Evolutionary conservation across 2,113 vertebrate genomes (phyloP), one percentile per base, ranked within the genome.

Genomic region (Ivindomyrus marchei): DNA sequence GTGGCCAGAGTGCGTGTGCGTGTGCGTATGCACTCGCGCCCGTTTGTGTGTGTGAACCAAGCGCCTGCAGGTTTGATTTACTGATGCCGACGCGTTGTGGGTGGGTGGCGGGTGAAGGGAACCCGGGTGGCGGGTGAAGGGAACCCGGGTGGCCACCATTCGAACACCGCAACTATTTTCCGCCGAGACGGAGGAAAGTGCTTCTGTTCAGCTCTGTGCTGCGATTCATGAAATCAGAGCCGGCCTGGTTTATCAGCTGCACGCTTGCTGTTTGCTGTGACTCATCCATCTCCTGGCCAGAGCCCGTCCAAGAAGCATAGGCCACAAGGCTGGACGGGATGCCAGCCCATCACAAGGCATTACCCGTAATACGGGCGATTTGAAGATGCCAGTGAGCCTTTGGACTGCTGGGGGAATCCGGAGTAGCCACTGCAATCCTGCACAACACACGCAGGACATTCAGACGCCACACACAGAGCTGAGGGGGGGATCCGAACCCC

Each of bases 111-210:
- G 36, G 36, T 1, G 36, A 36, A 36, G 36, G 46, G 36, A 80
- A 7, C 74, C 45, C 17, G 58, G n/a, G 88, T 4, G 88, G 39
- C 47, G 31, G 31, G 31, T 0, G 31, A 36, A 36, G 31, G 46
- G 36, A 80, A 7, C 74, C 45, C 17, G 58, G n/a, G 88, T 9
- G 88, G 39, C 47, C 46, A 11, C 24, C 46, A 1, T 52, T 11
- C 21, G 17, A 77, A 80, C 66, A 77, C 88, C 58, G 46, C 46
- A 46, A 8, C 88, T 66, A 80, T 89, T 77, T 89, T 89, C 88
- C 24, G 27, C 88, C 31, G 27, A 66, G 74, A 31, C 3, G 88
- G 74, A 4, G 74, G 36, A 80, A 47, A 52, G 24, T 52, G 42
- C 47, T 47, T 36, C 47, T 19, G 11, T 89, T 46, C 88, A 89